Conservation (phyloP, 2,888 invertebrate species). For the Mechanitis messenoides region DNA sequence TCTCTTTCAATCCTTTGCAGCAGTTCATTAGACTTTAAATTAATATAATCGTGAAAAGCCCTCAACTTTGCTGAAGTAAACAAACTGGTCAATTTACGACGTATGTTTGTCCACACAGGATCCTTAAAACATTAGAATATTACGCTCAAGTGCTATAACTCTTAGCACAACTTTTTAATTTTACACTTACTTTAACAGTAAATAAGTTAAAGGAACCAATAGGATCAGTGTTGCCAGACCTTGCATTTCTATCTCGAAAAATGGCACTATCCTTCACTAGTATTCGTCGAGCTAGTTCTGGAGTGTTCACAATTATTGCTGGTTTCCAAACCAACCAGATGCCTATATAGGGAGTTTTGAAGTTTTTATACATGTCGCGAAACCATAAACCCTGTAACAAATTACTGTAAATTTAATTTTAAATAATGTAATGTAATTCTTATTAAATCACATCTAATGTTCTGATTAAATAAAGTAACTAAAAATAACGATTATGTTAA, state of each 20-base stretch:
- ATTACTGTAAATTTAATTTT: neutral
- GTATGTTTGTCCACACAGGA: constrained; percentile 42
- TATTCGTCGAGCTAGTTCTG: constrained; percentile 45
- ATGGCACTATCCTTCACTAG: constrained; percentile 48
- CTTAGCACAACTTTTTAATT: neutral
- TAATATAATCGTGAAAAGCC: constrained; percentile 32
- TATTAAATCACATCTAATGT: no score
- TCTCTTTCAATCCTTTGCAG: constrained; percentile 28
- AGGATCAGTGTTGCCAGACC: constrained; percentile 48
- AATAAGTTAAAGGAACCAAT: constrained; percentile 47
- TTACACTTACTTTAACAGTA: constrained; percentile 45
- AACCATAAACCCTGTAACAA: constrained; percentile 45
- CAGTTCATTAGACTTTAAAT: constrained; percentile 36
- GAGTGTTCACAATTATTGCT: constrained; percentile 47
- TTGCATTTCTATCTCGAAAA: constrained; percentile 46
- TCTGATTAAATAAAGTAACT: no score
- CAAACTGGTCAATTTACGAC: constrained; percentile 38
- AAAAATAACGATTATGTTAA: no score
- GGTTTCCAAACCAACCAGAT: constrained; percentile 58
- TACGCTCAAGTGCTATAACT: neutral
- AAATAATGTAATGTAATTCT: no score
- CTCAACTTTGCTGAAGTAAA: constrained; percentile 46
- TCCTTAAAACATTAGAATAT: constrained; percentile 34
- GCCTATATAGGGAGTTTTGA: constrained; percentile 46
- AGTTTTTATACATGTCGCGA: constrained; percentile 38